Conservation (phyloP, 2,113 vertebrate species). For the Zingel zingel region DNA sequence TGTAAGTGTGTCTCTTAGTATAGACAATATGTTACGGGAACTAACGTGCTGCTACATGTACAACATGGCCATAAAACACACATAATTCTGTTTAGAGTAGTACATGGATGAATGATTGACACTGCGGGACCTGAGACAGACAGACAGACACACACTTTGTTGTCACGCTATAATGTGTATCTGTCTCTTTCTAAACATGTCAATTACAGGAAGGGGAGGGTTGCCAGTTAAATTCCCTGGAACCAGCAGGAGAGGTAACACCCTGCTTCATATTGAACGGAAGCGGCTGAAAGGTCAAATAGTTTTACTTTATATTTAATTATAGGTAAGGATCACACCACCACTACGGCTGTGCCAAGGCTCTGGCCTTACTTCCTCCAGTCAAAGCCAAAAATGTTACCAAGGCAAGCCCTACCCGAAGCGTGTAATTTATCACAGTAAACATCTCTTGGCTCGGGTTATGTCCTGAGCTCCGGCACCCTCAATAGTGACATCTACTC, state of each 20-base stretch:
- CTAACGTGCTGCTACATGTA: conserved; percentile 11
- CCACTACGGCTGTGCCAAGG: neutral
- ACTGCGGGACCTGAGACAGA: neutral
- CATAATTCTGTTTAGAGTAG: neutral
- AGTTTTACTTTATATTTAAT: neutral
- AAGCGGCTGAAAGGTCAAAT: neutral
- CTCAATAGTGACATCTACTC: neutral
- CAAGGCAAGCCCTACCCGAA: neutral
- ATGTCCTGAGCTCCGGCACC: too few species aligned
- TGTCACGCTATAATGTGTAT: neutral
- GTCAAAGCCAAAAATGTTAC: neutral
- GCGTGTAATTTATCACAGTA: neutral
- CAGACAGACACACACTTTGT: neutral
- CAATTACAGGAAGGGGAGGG: neutral
- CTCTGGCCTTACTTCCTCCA: neutral
- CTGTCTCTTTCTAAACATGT: neutral
- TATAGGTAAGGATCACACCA: neutral
- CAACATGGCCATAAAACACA: conserved; percentile 6
- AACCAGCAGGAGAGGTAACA: neutral
- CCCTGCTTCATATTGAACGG: neutral
- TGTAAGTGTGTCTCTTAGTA: neutral
- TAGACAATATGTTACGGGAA: conserved; percentile 7
- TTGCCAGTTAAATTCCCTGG: neutral
- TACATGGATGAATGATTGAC: neutral
- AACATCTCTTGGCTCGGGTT: neutral